Evolutionary conservation across 2,888 invertebrate species (phyloP), one percentile per base, ranked within the genome.

Genomic region (Hydriomena furcata): DNA sequence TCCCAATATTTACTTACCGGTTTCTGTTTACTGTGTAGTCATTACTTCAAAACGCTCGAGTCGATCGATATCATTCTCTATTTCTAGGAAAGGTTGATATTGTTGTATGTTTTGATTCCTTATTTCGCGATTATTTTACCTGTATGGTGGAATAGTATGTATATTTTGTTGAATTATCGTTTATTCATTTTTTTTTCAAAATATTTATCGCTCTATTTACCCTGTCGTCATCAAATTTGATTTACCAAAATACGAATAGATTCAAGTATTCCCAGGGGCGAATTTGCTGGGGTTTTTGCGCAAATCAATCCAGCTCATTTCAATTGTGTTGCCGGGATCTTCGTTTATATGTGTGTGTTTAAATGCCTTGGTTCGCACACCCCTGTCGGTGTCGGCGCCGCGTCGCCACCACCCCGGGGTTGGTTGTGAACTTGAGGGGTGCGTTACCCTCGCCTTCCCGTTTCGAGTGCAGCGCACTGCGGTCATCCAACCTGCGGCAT

Each of bases 351-450:
- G 63, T 68, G 64, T 72, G 73, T 72, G 63, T 65, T 62, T 60
- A 65, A 60, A 37, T 73, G 62, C 68, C 65, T 66, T 67, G 57
- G 55, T 61, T 63, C 56, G 60, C 61, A 64, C 69, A 69, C 70
- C 65, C 58, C 32, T 52, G 60, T 54, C 66, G n/a, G n/a, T n/a
- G n/a, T n/a, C n/a, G 63, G 58, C 61, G 71, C 63, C 65, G 64
- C 69, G 68, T 69, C 72, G 68, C 66, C 68, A 67, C 76, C 69
- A 79, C 80, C 82, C 82, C 72, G 71, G 76, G 76, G 73, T 70
- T 76, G 77, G 70, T 80, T 83, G 78, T 84, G 83, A 85, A 83
- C 84, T 86, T 84, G 86, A 83, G 78, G 89, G 89, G 88, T 85
- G 86, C 83, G 79, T 79, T 85, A 89, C 87, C 89, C 89, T 82